Evolutionary conservation across 2,888 invertebrate genomes (phyloP).

Genomic region (Caenorhabditis sp.): DNA sequence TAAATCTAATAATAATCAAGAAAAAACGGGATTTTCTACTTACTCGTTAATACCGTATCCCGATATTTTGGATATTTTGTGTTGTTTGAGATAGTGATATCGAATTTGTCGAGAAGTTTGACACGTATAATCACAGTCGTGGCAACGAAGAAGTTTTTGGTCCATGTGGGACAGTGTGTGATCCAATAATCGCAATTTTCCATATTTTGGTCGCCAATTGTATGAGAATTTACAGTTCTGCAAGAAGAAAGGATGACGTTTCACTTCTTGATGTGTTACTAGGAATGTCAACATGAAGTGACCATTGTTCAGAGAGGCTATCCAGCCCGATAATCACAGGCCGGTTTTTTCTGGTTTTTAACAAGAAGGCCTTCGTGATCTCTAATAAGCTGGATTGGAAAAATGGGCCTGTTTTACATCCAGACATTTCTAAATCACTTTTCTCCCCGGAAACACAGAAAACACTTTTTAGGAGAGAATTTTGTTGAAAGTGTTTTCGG

Average conservation of each 20-base stretch:
- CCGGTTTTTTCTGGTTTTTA: too few relatives aligned
- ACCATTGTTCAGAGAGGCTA: too few relatives aligned
- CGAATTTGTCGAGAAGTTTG: conserved; percentile 13
- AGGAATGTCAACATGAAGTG: too few relatives aligned
- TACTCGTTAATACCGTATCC: conserved; percentile 17
- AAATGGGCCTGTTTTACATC: too few relatives aligned
- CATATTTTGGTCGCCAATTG: conserved; percentile 25
- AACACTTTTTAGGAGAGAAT: too few relatives aligned
- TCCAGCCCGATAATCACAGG: too few relatives aligned
- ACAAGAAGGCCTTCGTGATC: too few relatives aligned
- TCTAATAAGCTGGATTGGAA: too few relatives aligned
- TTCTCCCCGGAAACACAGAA: too few relatives aligned
- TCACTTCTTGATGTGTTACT: too few relatives aligned
- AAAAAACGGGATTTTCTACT: conserved; percentile 2
- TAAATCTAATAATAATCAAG: neutral
- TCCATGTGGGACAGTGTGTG: conserved; percentile 13
- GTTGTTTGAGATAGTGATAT: conserved; percentile 13
- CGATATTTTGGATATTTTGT: neutral
- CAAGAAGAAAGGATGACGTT: neutral
- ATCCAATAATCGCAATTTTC: conserved; percentile 27
- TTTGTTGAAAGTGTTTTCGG: too few relatives aligned
- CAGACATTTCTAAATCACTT: too few relatives aligned
- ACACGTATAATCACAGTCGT: conserved; percentile 2
- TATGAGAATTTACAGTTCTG: neutral
- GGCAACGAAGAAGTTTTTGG: conserved; percentile 8